phyloP scores from a whole-genome alignment of 2,797 vertebrate species.

The Notamacropus eugenii region DNA sequence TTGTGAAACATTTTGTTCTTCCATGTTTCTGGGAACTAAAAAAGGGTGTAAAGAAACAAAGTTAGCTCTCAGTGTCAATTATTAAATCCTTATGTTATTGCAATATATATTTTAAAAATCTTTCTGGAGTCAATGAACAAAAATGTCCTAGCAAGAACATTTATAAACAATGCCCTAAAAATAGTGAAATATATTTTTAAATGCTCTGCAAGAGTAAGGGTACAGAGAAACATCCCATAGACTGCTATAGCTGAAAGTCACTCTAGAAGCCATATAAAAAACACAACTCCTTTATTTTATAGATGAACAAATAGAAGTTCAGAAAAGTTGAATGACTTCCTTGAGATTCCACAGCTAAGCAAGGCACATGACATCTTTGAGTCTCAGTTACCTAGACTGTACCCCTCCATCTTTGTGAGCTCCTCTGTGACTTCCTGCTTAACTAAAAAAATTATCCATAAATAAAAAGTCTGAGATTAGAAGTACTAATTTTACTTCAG shows the following conservation, averaged over 20 bases:
- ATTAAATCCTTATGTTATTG: neutral
- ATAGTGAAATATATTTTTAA: neutral
- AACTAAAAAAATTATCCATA: neutral
- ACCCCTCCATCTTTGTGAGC: neutral
- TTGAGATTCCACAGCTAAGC: neutral
- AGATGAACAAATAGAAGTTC: neutral
- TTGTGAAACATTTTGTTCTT: neutral
- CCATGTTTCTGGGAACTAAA: neutral
- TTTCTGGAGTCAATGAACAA: neutral
- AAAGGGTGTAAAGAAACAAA: neutral
- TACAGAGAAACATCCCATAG: neutral
- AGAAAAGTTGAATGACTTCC: neutral
- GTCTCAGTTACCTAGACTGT: neutral
- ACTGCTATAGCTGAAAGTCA: neutral
- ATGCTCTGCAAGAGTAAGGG: neutral
- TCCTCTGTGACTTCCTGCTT: constrained; percentile 27
- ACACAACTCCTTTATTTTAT: neutral
- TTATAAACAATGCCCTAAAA: constrained; percentile 1
- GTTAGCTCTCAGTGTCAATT: neutral
- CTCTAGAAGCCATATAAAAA: neutral
- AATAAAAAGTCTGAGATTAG: neutral
- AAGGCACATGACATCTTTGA: neutral
- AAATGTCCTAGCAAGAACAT: constrained; percentile 10
- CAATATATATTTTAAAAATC: neutral
- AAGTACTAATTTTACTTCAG: neutral